phyloP scores from a whole-genome alignment of 2,888 invertebrate species.

The Plutella xylostella region DNA sequence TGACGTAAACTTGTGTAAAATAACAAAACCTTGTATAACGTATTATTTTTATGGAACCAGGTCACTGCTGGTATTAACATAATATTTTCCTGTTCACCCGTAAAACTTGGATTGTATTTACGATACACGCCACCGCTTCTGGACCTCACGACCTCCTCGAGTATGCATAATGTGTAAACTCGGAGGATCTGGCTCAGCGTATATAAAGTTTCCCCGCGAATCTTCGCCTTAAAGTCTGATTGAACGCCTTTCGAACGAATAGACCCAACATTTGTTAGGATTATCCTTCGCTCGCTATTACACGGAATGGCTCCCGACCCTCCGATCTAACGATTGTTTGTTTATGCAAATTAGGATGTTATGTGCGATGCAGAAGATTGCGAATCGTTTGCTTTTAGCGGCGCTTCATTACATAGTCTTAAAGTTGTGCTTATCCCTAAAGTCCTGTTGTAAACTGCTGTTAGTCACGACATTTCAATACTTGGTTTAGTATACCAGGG shows the following conservation, averaged over 20 bases:
- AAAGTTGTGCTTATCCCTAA: no score
- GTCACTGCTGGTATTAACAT: no score
- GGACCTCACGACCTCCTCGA: conserved; percentile 40
- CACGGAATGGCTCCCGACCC: conserved; percentile 14
- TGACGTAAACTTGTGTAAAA: no score
- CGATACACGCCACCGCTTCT: conserved; percentile 19
- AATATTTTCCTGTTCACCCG: no score
- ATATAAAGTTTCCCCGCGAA: conserved; percentile 45
- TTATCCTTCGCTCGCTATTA: conserved; percentile 33
- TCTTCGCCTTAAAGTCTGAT: conserved; percentile 39
- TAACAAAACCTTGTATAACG: no score
- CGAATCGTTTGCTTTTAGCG: conserved; percentile 9
- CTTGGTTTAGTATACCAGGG: no score
- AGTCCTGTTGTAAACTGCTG: no score
- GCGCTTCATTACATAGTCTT: no score
- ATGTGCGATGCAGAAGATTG: conserved; percentile 7
- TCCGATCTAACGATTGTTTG: background rate
- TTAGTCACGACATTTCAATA: no score
- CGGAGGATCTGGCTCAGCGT: conserved; percentile 40
- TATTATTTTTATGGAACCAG: no score
- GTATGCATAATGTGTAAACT: conserved; percentile 48
- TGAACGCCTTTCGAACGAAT: conserved; percentile 37
- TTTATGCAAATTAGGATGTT: background rate
- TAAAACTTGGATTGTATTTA: no score
- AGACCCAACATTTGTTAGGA: conserved; percentile 41